Conservation (phyloP, 2,797 vertebrate genomes). For the Gouania willdenowi region DNA sequence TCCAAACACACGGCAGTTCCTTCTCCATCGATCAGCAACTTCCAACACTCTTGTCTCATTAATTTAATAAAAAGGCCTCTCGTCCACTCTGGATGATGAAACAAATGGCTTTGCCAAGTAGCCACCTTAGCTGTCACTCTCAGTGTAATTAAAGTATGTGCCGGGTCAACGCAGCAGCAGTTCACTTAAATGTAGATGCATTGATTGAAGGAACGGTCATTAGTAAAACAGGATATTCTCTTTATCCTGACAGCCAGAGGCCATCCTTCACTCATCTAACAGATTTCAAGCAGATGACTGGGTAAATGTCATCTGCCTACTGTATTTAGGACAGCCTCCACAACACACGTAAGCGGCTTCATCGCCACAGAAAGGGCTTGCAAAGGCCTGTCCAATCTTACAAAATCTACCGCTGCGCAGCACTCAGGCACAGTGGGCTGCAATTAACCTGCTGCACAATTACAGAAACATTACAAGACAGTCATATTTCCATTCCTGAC, state of each 20-base stretch:
- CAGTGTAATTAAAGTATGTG: constrained; percentile 42
- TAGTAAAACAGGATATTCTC: constrained; percentile 1
- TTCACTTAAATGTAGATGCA: constrained; percentile 25
- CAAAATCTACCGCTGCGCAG: constrained; percentile 18
- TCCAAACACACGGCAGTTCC: constrained; percentile 14
- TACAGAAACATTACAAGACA: constrained; percentile 5
- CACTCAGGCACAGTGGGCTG: constrained; percentile 14
- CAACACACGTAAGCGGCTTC: not conserved
- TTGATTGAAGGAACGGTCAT: constrained; percentile 19
- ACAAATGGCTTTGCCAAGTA: constrained; percentile 50
- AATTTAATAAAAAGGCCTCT: constrained; percentile 43
- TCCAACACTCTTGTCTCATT: constrained; percentile 55
- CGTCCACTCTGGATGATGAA: constrained; percentile 66
- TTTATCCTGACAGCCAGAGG: constrained; percentile 9
- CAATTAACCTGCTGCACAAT: constrained; percentile 19
- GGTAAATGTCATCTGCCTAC: constrained; percentile 11
- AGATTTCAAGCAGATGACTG: constrained; percentile 11
- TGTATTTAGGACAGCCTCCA: not conserved
- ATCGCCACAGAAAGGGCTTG: constrained; percentile 8
- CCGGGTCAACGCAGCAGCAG: constrained; percentile 18
- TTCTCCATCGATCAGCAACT: constrained; percentile 61
- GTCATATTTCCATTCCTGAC: constrained; percentile 3
- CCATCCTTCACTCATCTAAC: constrained; percentile 13
- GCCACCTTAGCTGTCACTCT: constrained; percentile 23
- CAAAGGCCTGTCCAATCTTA: constrained; percentile 2